Evolutionary conservation across 2,113 vertebrate genomes (phyloP).

Genomic region (Bambusicola thoracicus): DNA sequence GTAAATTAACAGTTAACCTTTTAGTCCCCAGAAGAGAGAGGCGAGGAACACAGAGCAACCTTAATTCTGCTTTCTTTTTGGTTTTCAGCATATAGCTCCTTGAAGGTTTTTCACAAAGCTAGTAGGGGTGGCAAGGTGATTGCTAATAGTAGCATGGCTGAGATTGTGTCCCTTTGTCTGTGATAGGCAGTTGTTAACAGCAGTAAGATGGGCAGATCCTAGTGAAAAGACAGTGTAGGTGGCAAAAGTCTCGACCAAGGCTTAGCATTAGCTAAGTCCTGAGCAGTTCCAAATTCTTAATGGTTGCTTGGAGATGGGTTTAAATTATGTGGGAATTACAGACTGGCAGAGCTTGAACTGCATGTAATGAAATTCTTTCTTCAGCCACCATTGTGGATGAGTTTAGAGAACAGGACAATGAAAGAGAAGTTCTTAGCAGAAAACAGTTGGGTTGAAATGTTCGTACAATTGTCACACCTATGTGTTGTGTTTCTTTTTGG

Average conservation of each 20-base stretch:
- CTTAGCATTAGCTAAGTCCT: neutral
- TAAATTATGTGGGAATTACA: neutral
- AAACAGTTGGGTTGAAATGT: neutral
- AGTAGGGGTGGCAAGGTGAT: neutral
- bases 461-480: rapidly evolving
- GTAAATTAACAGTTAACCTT: neutral
- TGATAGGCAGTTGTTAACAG: neutral
- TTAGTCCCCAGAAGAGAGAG: neutral
- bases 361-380: neutral
- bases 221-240: neutral
- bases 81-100: neutral
- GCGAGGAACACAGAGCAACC: rapidly evolving
- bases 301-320: neutral
- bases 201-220: neutral
- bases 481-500: neutral
- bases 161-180: neutral
- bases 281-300: neutral
- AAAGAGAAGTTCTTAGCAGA: neutral
- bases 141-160: rapidly evolving
- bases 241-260: neutral
- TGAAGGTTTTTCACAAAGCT: neutral
- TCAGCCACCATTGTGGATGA: neutral
- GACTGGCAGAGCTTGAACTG: neutral
- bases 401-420: neutral
- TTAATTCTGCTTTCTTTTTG: neutral